A percentile compares a stretch with the other conserved stretches of the same genome.
These are phyloP conservation scores for Auanema freiburgensis DNA, from an alignment of 2,888 invertebrate genomes.

Conservation along the genomic window DNA sequence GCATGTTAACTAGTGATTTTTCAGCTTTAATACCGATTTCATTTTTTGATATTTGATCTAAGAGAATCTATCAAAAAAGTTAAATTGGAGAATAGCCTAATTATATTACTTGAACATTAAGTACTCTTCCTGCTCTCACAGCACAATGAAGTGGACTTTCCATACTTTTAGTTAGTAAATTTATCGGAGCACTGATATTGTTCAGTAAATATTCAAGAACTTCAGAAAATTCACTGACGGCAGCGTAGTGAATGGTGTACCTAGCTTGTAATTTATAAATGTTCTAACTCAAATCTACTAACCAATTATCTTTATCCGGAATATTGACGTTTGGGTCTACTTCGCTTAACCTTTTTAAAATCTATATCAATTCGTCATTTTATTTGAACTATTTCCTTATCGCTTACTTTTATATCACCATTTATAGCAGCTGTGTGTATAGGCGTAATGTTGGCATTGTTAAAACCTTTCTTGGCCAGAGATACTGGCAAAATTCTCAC, in stretches of 20 bases:
- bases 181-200: constrained; percentile 26
- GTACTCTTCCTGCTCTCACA: constrained; percentile 44
- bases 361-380: constrained; percentile 14
- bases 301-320: constrained; percentile 66
- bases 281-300: constrained; percentile 36
- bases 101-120: constrained; percentile 30
- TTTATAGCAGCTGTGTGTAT: constrained; percentile 70
- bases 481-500: constrained; percentile 62
- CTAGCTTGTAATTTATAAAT: constrained; percentile 7
- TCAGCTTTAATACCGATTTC: constrained; percentile 31
- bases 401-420: constrained; percentile 65
- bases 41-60: constrained; percentile 37
- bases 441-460: constrained; percentile 67
- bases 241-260: constrained; percentile 69
- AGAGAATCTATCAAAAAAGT: constrained; percentile 18
- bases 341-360: constrained; percentile 63
- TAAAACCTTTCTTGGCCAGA: constrained; percentile 65
- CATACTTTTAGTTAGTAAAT: constrained; percentile 35
- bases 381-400: constrained; percentile 5
- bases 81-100: not conserved
- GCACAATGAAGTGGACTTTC: constrained; percentile 53
- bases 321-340: constrained; percentile 67
- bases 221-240: constrained; percentile 67
- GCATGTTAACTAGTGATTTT: constrained; percentile 40
- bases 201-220: constrained; percentile 65